phyloP scores from a whole-genome alignment of 2,888 invertebrate species.

The Sphaeridia pumilis region DNA sequence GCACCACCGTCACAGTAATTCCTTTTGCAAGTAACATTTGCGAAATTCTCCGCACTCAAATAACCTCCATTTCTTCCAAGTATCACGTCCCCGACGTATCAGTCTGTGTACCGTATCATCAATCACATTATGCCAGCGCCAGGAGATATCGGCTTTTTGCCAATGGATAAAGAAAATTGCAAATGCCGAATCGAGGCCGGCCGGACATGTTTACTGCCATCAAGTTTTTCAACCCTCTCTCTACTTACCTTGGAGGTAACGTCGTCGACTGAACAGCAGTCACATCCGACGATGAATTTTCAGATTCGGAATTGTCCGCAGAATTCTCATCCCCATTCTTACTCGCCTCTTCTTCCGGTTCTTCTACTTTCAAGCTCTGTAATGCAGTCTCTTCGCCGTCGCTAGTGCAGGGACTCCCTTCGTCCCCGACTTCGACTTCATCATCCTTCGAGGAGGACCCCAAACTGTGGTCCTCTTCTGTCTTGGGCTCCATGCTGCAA shows the following conservation, averaged over 20 bases:
- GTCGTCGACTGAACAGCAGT: conserved; percentile 26
- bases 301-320: conserved; percentile 4
- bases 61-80: too few species aligned
- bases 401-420: conserved; percentile 16
- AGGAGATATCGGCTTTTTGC: too few species aligned
- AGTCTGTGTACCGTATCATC: too few species aligned
- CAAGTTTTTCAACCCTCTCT: too few species aligned
- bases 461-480: conserved; percentile 13
- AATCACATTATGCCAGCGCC: too few species aligned
- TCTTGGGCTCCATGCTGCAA: conserved; percentile 15
- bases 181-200: too few species aligned
- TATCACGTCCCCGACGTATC: too few species aligned
- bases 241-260: conserved; percentile 36
- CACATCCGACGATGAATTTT: conserved; percentile 13
- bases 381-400: conserved; percentile 17
- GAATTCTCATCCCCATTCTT: not conserved
- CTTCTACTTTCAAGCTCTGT: conserved; percentile 26
- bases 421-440: conserved; percentile 12
- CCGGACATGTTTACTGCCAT: too few species aligned
- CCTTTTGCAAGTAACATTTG: too few species aligned
- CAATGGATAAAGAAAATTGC: too few species aligned
- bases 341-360: conserved; percentile 7
- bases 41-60: too few species aligned
- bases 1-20: too few species aligned
- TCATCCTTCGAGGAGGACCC: conserved; percentile 15